Evolutionary conservation across 2,888 invertebrate species (phyloP).

Genomic region (Brachyopa scutellaris): DNA sequence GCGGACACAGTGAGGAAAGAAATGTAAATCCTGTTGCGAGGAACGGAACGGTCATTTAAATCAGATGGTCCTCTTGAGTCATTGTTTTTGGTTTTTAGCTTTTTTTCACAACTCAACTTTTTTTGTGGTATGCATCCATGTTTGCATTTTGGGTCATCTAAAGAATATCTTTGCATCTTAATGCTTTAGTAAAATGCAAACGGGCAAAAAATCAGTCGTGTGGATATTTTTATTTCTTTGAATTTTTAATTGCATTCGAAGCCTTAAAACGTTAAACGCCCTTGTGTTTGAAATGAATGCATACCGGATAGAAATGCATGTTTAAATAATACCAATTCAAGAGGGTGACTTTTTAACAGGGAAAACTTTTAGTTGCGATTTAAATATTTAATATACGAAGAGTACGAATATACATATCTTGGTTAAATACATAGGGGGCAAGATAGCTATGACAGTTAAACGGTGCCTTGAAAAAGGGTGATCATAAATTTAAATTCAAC

Average conservation of each 20-base stretch:
- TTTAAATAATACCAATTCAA: too few species aligned
- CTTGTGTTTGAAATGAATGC: conserved; percentile 5
- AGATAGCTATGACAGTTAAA: too few species aligned
- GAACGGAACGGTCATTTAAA: conserved; percentile 19
- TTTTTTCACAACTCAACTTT: conserved; percentile 4
- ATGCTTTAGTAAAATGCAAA: conserved; percentile 10
- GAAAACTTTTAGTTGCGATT: too few species aligned
- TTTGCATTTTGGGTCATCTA: conserved; percentile 63
- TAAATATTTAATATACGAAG: too few species aligned
- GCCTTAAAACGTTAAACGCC: background rate
- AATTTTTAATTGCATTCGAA: conserved; percentile 44
- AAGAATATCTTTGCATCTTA: conserved; percentile 51
- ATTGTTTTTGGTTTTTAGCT: background rate
- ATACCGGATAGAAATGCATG: too few species aligned
- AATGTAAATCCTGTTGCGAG: conserved; percentile 17
- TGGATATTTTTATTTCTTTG: conserved; percentile 52
- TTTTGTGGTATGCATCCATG: conserved; percentile 9
- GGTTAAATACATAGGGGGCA: too few species aligned
- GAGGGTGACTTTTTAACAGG: too few species aligned
- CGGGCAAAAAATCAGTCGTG: conserved; percentile 10
- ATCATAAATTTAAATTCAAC: too few species aligned
- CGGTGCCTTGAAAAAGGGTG: too few species aligned
- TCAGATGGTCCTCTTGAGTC: conserved; percentile 13
- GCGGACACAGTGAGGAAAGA: background rate
- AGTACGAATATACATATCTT: too few species aligned